phyloP scores from a whole-genome alignment of 2,113 vertebrate genomes.

The Halcyon malimbica region DNA sequence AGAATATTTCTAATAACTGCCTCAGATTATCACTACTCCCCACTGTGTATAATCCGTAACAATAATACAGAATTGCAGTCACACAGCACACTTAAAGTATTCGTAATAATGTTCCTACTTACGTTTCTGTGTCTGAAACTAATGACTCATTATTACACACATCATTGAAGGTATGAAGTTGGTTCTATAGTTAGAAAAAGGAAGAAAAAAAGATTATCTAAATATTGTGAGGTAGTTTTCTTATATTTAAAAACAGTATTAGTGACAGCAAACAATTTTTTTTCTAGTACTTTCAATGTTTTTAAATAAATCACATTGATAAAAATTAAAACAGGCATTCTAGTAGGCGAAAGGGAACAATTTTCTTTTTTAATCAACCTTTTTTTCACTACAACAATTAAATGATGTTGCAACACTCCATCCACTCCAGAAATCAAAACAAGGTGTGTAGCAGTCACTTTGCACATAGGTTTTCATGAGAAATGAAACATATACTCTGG shows the following conservation, averaged over 20 bases:
- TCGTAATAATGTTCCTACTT: constrained; percentile 74
- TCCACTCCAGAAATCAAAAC: not conserved
- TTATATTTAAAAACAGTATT: not conserved
- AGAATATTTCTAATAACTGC: not conserved
- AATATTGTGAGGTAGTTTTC: not conserved
- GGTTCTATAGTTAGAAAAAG: constrained; percentile 85
- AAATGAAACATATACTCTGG: not conserved
- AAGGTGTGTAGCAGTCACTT: not conserved
- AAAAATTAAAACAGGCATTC: not conserved
- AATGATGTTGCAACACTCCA: not conserved
- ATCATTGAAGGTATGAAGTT: constrained; percentile 98
- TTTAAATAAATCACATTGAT: not conserved
- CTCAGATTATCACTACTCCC: not conserved
- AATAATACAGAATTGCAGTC: not conserved
- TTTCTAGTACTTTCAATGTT: not conserved
- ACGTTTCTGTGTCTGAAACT: constrained; percentile 99
- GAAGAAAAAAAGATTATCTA: constrained; percentile 31
- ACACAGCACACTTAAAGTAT: not conserved
- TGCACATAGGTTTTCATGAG: not conserved
- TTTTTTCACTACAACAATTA: not conserved
- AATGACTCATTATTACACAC: constrained; percentile 99
- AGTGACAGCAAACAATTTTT: not conserved
- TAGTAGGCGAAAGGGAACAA: not conserved
- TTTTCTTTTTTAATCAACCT: not conserved
- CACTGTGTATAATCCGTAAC: not conserved